Evolutionary conservation across 2,888 invertebrate species (phyloP).

Genomic region (Machimus atricapillus): DNA sequence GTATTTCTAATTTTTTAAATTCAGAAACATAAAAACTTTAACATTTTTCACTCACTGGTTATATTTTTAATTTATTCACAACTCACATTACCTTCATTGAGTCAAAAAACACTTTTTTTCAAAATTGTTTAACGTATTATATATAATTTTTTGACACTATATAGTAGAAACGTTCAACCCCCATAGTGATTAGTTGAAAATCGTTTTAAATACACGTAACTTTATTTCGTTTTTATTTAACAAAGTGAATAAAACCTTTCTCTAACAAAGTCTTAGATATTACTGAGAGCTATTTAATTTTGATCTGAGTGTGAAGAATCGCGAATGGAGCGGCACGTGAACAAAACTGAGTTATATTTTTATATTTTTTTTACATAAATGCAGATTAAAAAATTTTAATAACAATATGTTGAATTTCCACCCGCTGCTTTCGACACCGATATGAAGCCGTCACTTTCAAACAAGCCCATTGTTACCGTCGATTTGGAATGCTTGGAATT

Average conservation of each 20-base stretch:
- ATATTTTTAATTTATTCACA: neutral
- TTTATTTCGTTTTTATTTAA: neutral
- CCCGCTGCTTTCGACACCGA: neutral
- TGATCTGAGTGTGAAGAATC: neutral
- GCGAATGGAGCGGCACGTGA: neutral
- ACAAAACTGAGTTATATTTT: neutral
- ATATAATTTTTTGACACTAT: neutral
- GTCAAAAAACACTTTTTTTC: neutral
- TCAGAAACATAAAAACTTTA: too few relatives aligned
- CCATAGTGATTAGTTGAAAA: too few relatives aligned
- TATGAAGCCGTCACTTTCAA: neutral
- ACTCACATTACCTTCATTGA: neutral
- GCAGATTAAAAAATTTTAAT: neutral
- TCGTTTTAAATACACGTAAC: neutral
- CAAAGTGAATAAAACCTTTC: neutral
- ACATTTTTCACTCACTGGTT: neutral
- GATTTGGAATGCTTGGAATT: neutral
- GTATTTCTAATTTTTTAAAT: too few relatives aligned
- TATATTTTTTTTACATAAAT: neutral
- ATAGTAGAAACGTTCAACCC: too few relatives aligned
- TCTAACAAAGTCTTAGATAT: neutral
- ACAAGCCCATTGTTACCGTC: neutral
- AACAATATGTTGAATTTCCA: neutral
- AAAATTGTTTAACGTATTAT: neutral
- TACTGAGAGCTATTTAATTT: neutral